Conservation (phyloP, 2,113 vertebrate species). For the Turdus rufiventris region DNA sequence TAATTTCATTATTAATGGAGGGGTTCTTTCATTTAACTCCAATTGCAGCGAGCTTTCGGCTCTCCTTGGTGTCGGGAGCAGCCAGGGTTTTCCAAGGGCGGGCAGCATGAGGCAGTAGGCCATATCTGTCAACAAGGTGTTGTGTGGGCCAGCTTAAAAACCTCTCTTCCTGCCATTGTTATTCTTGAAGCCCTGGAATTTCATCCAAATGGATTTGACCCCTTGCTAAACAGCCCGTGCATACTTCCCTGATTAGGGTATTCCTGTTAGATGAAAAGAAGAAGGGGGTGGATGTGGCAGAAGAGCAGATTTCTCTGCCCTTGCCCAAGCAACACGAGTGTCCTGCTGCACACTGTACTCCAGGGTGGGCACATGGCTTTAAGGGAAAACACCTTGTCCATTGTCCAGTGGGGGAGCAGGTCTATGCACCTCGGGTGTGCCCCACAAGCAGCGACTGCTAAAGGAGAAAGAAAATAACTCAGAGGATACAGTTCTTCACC, state of each 20-base stretch:
- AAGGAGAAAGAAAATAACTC: background rate
- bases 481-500: background rate
- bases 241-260: slow-evolving; percentile 73
- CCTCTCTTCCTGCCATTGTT: slow-evolving; percentile 77
- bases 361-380: background rate
- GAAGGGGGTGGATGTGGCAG: background rate
- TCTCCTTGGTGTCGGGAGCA: slow-evolving; percentile 26
- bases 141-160: slow-evolving; percentile 16
- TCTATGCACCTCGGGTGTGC: background rate
- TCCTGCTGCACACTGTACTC: background rate
- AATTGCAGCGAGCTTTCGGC: background rate
- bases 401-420: background rate
- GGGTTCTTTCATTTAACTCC: slow-evolving; percentile 29
- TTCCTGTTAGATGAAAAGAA: slow-evolving; percentile 63
- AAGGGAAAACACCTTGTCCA: background rate
- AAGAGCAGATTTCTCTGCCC: background rate
- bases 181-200: slow-evolving; percentile 66
- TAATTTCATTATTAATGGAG: background rate
- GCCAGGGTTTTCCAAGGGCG: slow-evolving; percentile 48
- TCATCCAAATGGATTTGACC: slow-evolving; percentile 78
- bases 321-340: background rate
- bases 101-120: background rate
- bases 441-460: background rate
- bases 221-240: slow-evolving; percentile 55
- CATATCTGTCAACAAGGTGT: slow-evolving; percentile 48